Conservation (phyloP, 2,113 vertebrate genomes). For the Prunella fulvescens region DNA sequence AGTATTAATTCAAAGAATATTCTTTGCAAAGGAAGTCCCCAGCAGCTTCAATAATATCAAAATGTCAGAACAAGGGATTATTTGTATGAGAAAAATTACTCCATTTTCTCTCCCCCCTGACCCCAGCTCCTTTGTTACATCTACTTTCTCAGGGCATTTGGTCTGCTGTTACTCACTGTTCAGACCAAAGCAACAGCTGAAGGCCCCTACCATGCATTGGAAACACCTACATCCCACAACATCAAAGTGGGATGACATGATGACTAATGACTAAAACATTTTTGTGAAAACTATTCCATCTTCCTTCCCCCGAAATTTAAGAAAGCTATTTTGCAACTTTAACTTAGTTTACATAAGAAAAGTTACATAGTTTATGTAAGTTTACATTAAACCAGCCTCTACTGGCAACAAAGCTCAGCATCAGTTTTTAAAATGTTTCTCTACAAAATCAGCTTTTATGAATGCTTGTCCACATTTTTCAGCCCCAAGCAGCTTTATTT, state of each 20-base stretch:
- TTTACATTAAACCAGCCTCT: neutral
- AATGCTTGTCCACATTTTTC: neutral
- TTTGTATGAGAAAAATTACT: neutral
- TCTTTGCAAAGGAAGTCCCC: neutral
- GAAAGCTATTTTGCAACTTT: neutral
- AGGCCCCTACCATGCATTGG: neutral
- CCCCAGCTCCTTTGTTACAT: neutral
- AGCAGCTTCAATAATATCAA: neutral
- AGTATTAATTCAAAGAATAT: neutral
- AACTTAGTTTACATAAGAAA: neutral
- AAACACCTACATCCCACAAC: neutral
- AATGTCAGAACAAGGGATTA: neutral
- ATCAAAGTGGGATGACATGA: neutral
- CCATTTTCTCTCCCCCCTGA: neutral
- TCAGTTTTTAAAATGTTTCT: neutral
- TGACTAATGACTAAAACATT: neutral
- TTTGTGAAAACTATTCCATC: neutral
- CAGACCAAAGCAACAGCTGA: neutral
- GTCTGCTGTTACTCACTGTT: neutral
- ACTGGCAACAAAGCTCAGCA: neutral
- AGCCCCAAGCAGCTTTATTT: neutral
- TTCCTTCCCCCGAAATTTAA: neutral
- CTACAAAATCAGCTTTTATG: neutral
- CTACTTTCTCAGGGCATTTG: neutral
- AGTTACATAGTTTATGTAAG: neutral